These are phyloP conservation scores for Astropecten irregularis DNA, from an alignment of 53 echinoderm and acorn worm species.

Conservation along the genomic window DNA sequence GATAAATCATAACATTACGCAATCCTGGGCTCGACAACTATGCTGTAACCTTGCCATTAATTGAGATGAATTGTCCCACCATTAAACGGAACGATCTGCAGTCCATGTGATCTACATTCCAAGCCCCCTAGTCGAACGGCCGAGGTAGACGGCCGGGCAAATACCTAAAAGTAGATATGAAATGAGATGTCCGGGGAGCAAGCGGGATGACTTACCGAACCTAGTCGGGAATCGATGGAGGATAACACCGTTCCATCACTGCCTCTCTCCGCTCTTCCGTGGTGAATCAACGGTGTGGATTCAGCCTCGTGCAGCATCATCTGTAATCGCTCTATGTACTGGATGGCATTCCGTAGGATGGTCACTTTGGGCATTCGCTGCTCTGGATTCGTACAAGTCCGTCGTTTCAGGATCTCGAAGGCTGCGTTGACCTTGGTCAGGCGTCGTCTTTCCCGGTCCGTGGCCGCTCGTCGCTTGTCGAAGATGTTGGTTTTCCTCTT, in stretches of 20 bases:
- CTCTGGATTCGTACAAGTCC: constrained; percentile 85
- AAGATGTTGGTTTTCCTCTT: constrained; percentile 78
- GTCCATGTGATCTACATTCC: not conserved
- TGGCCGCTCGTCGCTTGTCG: constrained; percentile 90
- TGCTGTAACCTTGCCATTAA: constrained; percentile 17
- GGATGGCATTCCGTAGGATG: constrained; percentile 89
- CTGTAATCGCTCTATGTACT: constrained; percentile 90
- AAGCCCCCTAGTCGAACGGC: no score
- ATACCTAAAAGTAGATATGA: no score
- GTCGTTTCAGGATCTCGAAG: constrained; percentile 83
- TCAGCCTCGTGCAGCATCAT: constrained; percentile 88
- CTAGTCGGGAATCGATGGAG: constrained; percentile 36
- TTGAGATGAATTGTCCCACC: constrained; percentile 23
- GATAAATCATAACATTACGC: not conserved
- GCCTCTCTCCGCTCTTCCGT: constrained; percentile 25
- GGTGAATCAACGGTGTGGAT: constrained; percentile 55
- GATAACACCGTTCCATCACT: constrained; percentile 56
- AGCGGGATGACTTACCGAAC: constrained; percentile 32
- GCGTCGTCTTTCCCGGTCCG: constrained; percentile 83
- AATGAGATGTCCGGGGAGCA: no score
- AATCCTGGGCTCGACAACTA: not conserved
- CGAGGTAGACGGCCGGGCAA: no score
- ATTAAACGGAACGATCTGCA: constrained; percentile 32
- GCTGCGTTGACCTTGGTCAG: constrained; percentile 90
- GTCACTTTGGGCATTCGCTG: constrained; percentile 84